Evolutionary conservation across 92 coral and sea anemone species (phyloP).

Genomic region (Palythoa grandiflora): DNA sequence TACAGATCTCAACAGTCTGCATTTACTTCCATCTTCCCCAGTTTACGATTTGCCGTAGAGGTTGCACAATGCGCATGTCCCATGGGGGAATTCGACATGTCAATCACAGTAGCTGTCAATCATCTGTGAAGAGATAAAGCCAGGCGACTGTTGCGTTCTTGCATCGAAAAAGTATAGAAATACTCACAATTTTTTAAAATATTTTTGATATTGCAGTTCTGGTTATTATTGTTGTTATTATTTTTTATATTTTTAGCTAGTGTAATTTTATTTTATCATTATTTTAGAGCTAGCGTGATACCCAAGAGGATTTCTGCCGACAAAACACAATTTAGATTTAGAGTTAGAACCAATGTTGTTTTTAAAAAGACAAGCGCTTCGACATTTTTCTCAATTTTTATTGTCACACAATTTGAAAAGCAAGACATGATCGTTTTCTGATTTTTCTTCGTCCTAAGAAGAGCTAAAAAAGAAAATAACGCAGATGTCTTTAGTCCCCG

Average conservation of each 20-base stretch:
- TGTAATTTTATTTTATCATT: too few species aligned
- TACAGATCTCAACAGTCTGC: background rate
- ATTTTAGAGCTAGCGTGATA: too few species aligned
- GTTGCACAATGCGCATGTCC: slow-evolving; percentile 39
- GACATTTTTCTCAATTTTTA: background rate
- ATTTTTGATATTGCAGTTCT: too few species aligned
- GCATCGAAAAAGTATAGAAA: too few species aligned
- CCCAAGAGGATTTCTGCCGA: too few species aligned
- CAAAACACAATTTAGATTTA: too few species aligned
- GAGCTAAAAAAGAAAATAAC: background rate
- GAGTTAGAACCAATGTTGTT: background rate
- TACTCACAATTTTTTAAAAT: too few species aligned
- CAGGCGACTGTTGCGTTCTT: background rate
- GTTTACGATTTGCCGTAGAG: background rate
- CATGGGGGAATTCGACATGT: background rate
- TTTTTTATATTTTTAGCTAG: background rate
- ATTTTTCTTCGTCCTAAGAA: background rate
- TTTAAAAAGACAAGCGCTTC: background rate
- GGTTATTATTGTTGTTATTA: too few species aligned
- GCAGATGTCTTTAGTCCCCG: background rate
- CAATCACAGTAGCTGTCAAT: slow-evolving; percentile 31
- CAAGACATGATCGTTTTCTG: background rate
- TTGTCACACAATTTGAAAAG: background rate
- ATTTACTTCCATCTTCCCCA: slow-evolving; percentile 6
- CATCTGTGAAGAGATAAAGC: background rate